Percentiles rank a stretch among this genome's conserved stretches.
phyloP scores from a whole-genome alignment of 2,888 invertebrate species.

The Odontocolon sp. region DNA sequence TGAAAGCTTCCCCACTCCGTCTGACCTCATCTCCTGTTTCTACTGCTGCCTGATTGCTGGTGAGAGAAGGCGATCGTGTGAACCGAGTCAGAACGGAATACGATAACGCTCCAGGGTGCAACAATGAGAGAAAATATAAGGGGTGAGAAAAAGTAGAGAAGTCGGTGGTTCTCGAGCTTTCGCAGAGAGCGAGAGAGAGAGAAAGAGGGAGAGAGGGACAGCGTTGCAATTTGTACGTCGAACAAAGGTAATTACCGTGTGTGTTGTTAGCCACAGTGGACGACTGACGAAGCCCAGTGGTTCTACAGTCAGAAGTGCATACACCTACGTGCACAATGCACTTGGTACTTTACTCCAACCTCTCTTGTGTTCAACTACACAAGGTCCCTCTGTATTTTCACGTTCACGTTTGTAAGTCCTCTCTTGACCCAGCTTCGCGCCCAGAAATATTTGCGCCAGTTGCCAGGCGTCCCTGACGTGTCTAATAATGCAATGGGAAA shows the following conservation, averaged over 20 bases:
- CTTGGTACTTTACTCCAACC: constrained; percentile 44
- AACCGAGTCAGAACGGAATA: neutral
- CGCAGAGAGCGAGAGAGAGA: constrained; percentile 38
- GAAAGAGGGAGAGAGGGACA: constrained; percentile 52
- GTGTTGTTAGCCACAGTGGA: constrained; percentile 65
- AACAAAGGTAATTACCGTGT: constrained; percentile 73
- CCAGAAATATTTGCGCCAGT: constrained; percentile 61
- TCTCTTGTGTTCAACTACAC: constrained; percentile 1
- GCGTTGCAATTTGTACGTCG: constrained; percentile 71
- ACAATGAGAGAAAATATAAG: constrained; percentile 10
- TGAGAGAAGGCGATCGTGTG: neutral
- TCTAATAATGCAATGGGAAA: constrained; percentile 64
- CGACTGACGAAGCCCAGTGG: constrained; percentile 36
- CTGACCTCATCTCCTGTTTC: constrained; percentile 2
- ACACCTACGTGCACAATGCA: constrained; percentile 28
- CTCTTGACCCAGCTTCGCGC: constrained; percentile 29
- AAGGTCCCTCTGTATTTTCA: neutral
- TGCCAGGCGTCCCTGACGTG: constrained; percentile 43
- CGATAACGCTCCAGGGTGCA: neutral
- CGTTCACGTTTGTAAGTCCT: constrained; percentile 5
- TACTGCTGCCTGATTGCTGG: neutral
- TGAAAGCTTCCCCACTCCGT: neutral
- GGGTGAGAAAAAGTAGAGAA: constrained; percentile 11
- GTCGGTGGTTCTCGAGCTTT: constrained; percentile 45
- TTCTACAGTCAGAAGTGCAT: constrained; percentile 47